Conservation (phyloP, 2,888 invertebrate species). For the Furcula furcula region DNA sequence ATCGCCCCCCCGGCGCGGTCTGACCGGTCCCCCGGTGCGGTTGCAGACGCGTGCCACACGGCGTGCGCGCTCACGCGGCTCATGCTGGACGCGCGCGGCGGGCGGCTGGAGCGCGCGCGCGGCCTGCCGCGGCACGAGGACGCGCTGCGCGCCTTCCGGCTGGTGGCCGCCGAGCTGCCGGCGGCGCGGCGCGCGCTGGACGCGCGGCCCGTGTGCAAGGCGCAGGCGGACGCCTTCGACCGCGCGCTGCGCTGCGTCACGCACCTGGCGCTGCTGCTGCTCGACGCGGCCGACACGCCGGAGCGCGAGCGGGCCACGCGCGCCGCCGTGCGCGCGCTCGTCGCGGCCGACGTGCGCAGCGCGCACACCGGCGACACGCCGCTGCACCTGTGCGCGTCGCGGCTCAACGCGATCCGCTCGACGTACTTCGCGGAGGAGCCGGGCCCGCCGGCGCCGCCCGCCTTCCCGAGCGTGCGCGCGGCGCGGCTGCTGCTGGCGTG, state of each 20-base stretch:
- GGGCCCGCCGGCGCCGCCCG: conserved; percentile 69
- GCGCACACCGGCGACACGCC: conserved; percentile 89
- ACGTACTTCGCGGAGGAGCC: conserved; percentile 88
- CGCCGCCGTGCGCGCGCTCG: conserved; percentile 69
- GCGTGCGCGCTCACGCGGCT: conserved; percentile 93
- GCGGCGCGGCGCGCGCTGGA: conserved; percentile 48
- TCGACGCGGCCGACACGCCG: conserved; percentile 66
- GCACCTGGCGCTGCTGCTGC: conserved; percentile 87
- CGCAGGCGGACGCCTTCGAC: conserved; percentile 92
- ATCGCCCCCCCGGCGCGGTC: no score
- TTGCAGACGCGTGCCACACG: conserved; percentile 90
- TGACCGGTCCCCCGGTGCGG: neutral
- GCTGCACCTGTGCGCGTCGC: conserved; percentile 91
- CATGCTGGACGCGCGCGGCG: conserved; percentile 87
- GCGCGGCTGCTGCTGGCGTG: conserved; percentile 87
- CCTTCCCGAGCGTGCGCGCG: conserved; percentile 88
- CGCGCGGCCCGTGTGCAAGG: conserved; percentile 86
- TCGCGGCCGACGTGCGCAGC: conserved; percentile 85
- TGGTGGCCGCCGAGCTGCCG: conserved; percentile 69
- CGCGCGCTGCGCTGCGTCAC: conserved; percentile 90
- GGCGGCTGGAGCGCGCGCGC: conserved; percentile 74
- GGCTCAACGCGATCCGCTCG: conserved; percentile 89
- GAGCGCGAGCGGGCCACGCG: conserved; percentile 63
- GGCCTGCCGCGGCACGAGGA: conserved; percentile 83
- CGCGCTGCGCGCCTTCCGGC: conserved; percentile 85